Evolutionary conservation across 2,888 invertebrate species (phyloP), one percentile per base, ranked within the genome.

Genomic region (Anticlea derivata): DNA sequence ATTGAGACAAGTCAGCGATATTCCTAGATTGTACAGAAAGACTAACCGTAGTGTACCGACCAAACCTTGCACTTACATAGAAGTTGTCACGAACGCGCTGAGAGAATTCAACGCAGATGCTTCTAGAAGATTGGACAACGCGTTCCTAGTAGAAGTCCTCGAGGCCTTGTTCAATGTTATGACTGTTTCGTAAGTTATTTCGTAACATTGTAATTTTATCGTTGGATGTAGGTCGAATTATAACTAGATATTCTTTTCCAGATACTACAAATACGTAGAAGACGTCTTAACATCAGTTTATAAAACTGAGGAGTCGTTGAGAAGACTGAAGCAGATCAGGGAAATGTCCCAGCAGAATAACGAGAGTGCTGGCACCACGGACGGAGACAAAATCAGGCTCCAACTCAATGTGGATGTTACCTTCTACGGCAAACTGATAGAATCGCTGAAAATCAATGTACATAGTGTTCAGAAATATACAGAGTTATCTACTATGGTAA

Each of bases 231-330:
- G 39, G 26, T 33, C 22, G 5, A 20, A 39, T 34, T 46, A 8
- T 48, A 40, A 49, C 47, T 30, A 30, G 24, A 8, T 33, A 11
- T 24, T 43, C 43, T 45, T n/a, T 70, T 70, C 23, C 73, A 93
- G 93, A 67, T 96, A 96, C 82, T 93, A 92, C 71, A 92, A 91
- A 65, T 93, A 95, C 53, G 96, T 98, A 8, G 93, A 93, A 68
- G 97, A 98, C 82, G 97, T 99, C 1, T 86, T 99, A 56, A 96
- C 95, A 34, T 98, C 98, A 1, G 98, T 99, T 6, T 96, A 96
- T 78, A 97, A 96, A 87, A 99, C 98, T 64, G 98, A 99, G 78
- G 98, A 98, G 76, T 98, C 98, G 47, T 86, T 99, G 60, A 93
- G 96, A 73, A 93, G 98, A 66, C 91, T 99, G 74, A 98, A 98